phyloP scores from a whole-genome alignment of 2,113 vertebrate species.

The Guaruba guarouba region DNA sequence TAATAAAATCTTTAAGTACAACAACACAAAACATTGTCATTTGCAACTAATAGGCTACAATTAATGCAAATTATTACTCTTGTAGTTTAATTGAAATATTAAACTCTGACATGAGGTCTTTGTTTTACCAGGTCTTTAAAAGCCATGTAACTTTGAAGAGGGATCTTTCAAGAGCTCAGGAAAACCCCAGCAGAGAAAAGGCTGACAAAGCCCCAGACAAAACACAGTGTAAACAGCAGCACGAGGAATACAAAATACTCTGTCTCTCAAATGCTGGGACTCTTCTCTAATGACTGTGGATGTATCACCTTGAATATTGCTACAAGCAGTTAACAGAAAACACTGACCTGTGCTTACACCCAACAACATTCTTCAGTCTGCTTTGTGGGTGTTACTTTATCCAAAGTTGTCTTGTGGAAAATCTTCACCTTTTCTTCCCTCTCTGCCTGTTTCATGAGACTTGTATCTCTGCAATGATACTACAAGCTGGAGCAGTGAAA shows the following conservation, averaged over 20 bases:
- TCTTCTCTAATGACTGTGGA: background rate
- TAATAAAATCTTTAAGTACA: conserved; percentile 72
- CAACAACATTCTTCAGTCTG: background rate
- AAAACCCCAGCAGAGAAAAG: conserved; percentile 4
- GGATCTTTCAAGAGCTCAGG: background rate
- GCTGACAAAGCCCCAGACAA: background rate
- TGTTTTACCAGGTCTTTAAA: background rate
- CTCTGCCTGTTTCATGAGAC: background rate
- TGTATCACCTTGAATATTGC: background rate
- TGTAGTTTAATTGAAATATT: conserved; percentile 13
- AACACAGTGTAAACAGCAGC: background rate
- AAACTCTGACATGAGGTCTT: background rate
- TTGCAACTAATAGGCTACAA: conserved; percentile 40
- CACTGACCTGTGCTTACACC: background rate
- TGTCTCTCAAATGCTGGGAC: background rate
- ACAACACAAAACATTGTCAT: conserved; percentile 64
- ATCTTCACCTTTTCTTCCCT: background rate
- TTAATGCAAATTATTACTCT: conserved; percentile 47
- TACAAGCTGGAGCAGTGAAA: background rate
- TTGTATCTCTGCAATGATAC: background rate
- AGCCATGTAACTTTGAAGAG: background rate
- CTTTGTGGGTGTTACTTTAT: background rate
- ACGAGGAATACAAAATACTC: background rate
- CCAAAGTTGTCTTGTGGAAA: background rate
- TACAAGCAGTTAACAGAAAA: background rate